phyloP scores from a whole-genome alignment of 2,113 vertebrate genomes.

The Prinia subflava region DNA sequence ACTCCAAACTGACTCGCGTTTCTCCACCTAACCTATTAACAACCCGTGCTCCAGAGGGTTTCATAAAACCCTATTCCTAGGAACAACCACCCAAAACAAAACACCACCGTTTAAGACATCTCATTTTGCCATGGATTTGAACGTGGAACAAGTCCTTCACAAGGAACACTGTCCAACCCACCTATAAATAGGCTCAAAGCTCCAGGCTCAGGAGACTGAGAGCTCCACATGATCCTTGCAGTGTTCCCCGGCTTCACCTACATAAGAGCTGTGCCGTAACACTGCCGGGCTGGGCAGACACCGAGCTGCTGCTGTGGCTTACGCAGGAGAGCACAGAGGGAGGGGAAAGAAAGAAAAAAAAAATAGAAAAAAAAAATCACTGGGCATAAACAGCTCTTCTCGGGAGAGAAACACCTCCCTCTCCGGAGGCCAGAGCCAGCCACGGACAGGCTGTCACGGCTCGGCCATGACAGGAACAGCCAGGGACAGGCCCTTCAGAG shows the following conservation, averaged over 20 bases:
- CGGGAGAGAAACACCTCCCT: neutral
- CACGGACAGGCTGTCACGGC: neutral
- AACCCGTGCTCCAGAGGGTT: neutral
- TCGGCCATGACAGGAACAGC: neutral
- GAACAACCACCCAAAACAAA: accelerated
- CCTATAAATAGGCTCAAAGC: conserved; percentile 47
- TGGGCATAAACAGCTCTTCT: neutral
- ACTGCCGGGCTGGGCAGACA: neutral
- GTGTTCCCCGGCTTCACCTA: neutral
- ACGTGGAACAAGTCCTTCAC: neutral
- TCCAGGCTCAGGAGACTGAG: neutral
- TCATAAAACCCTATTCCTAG: neutral
- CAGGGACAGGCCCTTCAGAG: neutral
- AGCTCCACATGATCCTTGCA: neutral
- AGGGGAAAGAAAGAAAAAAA: neutral
- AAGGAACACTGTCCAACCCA: neutral
- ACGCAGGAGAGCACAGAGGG: neutral
- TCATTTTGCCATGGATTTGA: neutral
- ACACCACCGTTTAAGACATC: accelerated
- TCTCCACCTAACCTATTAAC: neutral
- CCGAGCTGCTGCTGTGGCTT: neutral
- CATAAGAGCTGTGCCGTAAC: neutral
- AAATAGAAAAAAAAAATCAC: neutral
- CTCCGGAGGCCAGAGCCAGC: neutral
- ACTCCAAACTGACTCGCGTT: neutral